phyloP scores from a whole-genome alignment of 30 jellyfish, hydroid and myxozoan species.

The Aurelia sp. region DNA sequence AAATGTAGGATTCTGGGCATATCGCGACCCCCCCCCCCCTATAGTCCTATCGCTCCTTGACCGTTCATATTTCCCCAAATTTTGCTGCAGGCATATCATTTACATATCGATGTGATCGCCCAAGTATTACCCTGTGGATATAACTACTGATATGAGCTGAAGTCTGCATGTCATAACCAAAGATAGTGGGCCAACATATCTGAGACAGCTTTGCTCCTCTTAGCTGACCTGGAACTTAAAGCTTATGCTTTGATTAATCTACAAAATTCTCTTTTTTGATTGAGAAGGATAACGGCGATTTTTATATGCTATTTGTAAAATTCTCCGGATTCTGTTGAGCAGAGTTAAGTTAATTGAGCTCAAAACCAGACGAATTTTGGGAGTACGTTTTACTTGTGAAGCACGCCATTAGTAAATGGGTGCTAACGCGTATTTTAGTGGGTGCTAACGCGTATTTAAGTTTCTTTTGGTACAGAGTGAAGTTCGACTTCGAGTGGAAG shows the following conservation, averaged over 20 bases:
- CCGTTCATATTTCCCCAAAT: too few species aligned
- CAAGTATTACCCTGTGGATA: too few species aligned
- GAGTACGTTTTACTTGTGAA: slow-evolving; percentile 2
- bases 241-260: slow-evolving; percentile 25
- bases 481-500: too few species aligned
- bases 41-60: too few species aligned
- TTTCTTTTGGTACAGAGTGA: too few species aligned
- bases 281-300: slow-evolving; percentile 37
- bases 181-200: not conserved
- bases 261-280: slow-evolving; percentile 37
- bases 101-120: too few species aligned
- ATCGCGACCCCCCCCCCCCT: too few species aligned
- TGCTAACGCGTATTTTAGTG: not conserved
- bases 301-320: slow-evolving; percentile 13
- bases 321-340: slow-evolving; percentile 45
- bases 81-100: too few species aligned
- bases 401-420: not conserved
- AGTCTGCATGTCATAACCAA: not conserved
- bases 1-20: too few species aligned
- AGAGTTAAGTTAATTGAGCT: slow-evolving; percentile 18
- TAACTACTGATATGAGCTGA: too few species aligned
- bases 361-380: not conserved
- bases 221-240: not conserved
- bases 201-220: not conserved
- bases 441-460: not conserved